Percentiles rank a stretch among this genome's conserved stretches.
These are phyloP conservation scores for Cherax quadricarinatus DNA, from an alignment of 1,140 invertebrate genomes.

Conservation along the genomic window DNA sequence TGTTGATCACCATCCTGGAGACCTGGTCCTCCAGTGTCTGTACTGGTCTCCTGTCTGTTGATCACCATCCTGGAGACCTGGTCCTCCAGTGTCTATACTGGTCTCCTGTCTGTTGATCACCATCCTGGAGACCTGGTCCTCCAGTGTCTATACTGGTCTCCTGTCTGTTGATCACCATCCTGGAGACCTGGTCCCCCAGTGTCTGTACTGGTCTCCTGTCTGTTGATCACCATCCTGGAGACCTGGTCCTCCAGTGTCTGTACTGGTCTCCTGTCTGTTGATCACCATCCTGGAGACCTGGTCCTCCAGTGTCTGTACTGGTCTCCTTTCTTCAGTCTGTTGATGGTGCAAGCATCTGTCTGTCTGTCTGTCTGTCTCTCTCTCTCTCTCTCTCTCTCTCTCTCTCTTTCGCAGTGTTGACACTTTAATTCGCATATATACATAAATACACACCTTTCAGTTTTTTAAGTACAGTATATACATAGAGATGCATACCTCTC, in stretches of 20 bases:
- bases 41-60: no score
- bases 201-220: not conserved
- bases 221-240: not conserved
- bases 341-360: not conserved
- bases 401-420: not conserved
- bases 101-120: no score
- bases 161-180: not conserved
- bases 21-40: no score
- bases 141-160: no score
- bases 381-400: conserved; percentile 4
- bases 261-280: not conserved
- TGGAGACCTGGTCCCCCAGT: not conserved
- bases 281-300: not conserved
- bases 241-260: not conserved
- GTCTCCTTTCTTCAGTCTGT: not conserved
- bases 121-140: no score
- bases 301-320: not conserved
- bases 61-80: no score
- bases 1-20: no score
- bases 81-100: no score
- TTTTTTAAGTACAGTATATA: no score
- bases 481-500: no score
- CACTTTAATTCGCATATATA: not conserved
- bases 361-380: not conserved
- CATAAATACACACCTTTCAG: no score